A percentile compares a stretch with the other conserved stretches of the same genome.
Conservation (phyloP, 2,113 vertebrate species). For the Felis chaus region DNA sequence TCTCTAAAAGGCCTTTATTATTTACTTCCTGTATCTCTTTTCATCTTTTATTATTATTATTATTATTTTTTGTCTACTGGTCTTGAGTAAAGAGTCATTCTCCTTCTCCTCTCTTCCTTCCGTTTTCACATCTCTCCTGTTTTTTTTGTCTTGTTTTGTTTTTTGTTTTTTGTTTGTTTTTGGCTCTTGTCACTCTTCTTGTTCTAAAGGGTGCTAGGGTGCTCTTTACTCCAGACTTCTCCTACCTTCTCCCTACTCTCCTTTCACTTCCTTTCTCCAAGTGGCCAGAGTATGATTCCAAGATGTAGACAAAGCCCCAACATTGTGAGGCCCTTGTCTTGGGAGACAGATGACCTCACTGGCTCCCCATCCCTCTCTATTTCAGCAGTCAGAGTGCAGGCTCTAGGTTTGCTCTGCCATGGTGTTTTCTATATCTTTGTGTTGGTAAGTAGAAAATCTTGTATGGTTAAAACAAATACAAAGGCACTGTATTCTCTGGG, state of each 20-base stretch:
- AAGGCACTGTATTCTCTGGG: neutral
- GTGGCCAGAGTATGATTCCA: neutral
- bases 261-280: neutral
- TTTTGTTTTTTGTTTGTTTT: neutral
- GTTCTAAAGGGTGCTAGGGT: neutral
- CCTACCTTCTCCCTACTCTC: neutral
- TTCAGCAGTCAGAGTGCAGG: neutral
- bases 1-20: neutral
- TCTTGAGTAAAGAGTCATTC: neutral
- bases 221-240: neutral
- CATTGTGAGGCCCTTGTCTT: neutral
- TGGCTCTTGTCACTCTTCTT: neutral
- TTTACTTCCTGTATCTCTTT: neutral
- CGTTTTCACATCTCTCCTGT: neutral
- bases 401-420: neutral
- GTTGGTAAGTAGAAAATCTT: neutral
- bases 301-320: neutral
- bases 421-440: neutral
- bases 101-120: neutral
- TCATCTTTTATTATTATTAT: neutral
- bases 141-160: neutral
- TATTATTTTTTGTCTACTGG: neutral
- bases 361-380: rapidly evolving
- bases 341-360: neutral
- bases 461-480: neutral